Evolutionary conservation across 2,888 invertebrate genomes (phyloP).

Genomic region (Cheilosia grossa): DNA sequence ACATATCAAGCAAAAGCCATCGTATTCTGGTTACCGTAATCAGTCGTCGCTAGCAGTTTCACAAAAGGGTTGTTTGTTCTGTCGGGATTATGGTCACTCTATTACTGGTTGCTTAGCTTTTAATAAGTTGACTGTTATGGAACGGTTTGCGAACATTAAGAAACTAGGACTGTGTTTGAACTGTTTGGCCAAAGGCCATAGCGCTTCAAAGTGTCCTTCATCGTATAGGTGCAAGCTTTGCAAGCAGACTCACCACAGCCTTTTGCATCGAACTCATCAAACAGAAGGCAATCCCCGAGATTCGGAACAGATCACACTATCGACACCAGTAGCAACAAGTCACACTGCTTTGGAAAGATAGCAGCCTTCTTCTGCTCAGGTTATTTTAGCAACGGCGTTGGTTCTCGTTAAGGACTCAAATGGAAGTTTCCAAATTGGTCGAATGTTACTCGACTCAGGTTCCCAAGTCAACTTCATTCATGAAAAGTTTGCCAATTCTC

Average conservation of each 20-base stretch:
- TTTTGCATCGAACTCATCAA: conserved; percentile 13
- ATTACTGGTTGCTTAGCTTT: too few relatives aligned
- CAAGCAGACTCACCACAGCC: conserved; percentile 17
- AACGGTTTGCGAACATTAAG: too few relatives aligned
- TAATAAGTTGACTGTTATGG: too few relatives aligned
- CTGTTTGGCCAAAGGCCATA: conserved; percentile 19
- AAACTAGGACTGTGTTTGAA: conserved; percentile 21
- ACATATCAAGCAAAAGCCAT: neutral
- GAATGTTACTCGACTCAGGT: conserved; percentile 37
- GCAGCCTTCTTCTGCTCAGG: neutral
- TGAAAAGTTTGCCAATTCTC: neutral
- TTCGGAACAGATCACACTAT: neutral
- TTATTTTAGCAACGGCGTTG: conserved; percentile 70
- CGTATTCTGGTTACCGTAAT: neutral
- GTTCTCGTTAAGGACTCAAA: conserved; percentile 53
- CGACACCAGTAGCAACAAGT: neutral
- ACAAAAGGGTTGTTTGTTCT: neutral
- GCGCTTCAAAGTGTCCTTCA: conserved; percentile 5
- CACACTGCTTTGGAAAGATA: conserved; percentile 12
- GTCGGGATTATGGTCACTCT: too few relatives aligned
- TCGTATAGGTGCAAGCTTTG: conserved; percentile 9
- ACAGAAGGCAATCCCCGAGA: too few relatives aligned
- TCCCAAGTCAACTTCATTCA: conserved; percentile 16
- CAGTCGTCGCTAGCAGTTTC: conserved; percentile 7
- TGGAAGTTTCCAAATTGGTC: conserved; percentile 49